Conservation (phyloP, 23 tunicate genomes). For the Aplidium turbinatum region DNA sequence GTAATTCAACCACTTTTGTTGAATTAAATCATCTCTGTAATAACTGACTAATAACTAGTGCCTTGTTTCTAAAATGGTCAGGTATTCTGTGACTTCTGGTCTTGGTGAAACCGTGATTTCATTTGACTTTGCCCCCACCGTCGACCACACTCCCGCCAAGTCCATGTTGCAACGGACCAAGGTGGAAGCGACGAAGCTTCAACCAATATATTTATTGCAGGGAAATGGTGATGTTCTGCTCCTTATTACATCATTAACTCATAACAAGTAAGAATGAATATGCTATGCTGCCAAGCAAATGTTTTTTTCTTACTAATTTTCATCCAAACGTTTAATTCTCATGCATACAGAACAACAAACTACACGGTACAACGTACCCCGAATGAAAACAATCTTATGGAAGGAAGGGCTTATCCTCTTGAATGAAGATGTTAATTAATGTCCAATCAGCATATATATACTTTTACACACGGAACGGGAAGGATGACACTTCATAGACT, state of each 20-base stretch:
- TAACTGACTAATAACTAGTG: too few species aligned
- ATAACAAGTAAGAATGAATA: slow-evolving; percentile 49
- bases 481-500: too few species aligned
- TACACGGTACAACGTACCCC: not conserved
- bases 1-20: too few species aligned
- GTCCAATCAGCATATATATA: too few species aligned
- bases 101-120: slow-evolving; percentile 83
- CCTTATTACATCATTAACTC: slow-evolving; percentile 56
- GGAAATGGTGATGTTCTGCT: slow-evolving; percentile 92
- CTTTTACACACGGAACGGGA: too few species aligned
- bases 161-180: slow-evolving; percentile 10
- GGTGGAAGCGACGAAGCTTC: slow-evolving; percentile 33
- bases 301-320: too few species aligned
- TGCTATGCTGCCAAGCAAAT: too few species aligned
- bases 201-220: slow-evolving; percentile 78
- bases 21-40: too few species aligned
- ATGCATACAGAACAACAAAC: not conserved
- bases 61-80: slow-evolving; percentile 19
- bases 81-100: slow-evolving; percentile 66
- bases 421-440: too few species aligned
- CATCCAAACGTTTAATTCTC: too few species aligned
- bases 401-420: too few species aligned
- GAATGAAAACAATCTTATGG: too few species aligned
- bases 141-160: slow-evolving; percentile 41
- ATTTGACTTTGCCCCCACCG: slow-evolving; percentile 71